Percentiles rank a stretch among this genome's conserved stretches.
Conservation (phyloP, 2,888 invertebrate genomes). For the Drosophila flavopinicola region DNA sequence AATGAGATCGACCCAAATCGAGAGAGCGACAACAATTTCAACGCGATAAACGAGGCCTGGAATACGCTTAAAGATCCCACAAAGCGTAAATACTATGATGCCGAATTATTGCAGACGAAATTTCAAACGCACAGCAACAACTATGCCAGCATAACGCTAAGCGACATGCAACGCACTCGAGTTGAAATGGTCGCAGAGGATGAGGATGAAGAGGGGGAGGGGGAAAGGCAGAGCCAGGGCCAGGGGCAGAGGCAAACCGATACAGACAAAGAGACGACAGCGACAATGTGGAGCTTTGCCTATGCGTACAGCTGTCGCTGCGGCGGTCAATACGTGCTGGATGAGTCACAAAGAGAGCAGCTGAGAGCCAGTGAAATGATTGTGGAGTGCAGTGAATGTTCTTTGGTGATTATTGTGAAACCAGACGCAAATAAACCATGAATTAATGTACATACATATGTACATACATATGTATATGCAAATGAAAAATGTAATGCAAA, state of each 20-base stretch:
- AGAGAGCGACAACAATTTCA: slow-evolving; percentile 82
- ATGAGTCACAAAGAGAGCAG: slow-evolving; percentile 67
- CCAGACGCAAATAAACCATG: slow-evolving; percentile 38
- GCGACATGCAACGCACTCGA: slow-evolving; percentile 84
- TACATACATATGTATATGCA: not conserved
- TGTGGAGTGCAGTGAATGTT: slow-evolving; percentile 90
- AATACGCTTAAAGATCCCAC: slow-evolving; percentile 87
- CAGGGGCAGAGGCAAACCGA: too few relatives aligned
- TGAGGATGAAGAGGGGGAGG: slow-evolving; percentile 15
- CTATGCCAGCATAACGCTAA: slow-evolving; percentile 84
- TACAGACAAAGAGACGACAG: slow-evolving; percentile 54
- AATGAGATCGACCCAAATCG: slow-evolving; percentile 65
- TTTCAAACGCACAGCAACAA: slow-evolving; percentile 86
- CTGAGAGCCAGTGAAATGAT: slow-evolving; percentile 83
- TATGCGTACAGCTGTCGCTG: slow-evolving; percentile 88
- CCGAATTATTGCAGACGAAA: slow-evolving; percentile 86
- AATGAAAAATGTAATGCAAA: slow-evolving; percentile 10
- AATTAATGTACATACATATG: slow-evolving; percentile 14
- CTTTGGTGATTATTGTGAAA: slow-evolving; percentile 87
- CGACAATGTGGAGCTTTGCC: slow-evolving; percentile 35
- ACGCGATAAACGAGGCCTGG: slow-evolving; percentile 89
- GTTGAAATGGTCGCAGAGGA: slow-evolving; percentile 38
- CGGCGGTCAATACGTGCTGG: slow-evolving; percentile 86
- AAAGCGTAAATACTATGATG: slow-evolving; percentile 88
- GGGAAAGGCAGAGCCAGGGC: too few relatives aligned